Conservation (phyloP, 1,140 invertebrate species). For the Drosophila persimilis region DNA sequence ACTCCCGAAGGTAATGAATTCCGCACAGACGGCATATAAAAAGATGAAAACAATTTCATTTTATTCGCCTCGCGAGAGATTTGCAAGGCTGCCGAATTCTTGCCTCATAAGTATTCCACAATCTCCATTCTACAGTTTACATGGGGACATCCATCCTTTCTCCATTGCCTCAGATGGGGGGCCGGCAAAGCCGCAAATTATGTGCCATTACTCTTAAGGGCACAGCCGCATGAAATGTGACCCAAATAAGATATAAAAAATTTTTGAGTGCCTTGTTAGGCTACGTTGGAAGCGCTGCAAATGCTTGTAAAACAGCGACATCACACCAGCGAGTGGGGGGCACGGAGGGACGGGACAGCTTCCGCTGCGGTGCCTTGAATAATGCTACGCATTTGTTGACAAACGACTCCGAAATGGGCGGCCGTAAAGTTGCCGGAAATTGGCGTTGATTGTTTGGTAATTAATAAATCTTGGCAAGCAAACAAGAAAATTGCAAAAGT, state of each 20-base stretch:
- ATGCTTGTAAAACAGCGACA: constrained; percentile 60
- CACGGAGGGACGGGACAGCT: not conserved
- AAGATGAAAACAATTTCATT: constrained; percentile 76
- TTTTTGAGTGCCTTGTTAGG: constrained; percentile 72
- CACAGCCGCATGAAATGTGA: constrained; percentile 74
- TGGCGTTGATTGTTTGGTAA: constrained; percentile 74
- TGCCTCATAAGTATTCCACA: not conserved
- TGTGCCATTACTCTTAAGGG: constrained; percentile 80
- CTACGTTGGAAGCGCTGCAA: constrained; percentile 38
- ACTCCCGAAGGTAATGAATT: constrained; percentile 72
- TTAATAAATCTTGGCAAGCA: constrained; percentile 63
- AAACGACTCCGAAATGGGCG: constrained; percentile 71
- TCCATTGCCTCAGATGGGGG: constrained; percentile 25
- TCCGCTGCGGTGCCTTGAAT: constrained; percentile 49
- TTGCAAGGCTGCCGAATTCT: constrained; percentile 42
- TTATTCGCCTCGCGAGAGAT: constrained; percentile 78
- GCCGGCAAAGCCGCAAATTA: constrained; percentile 73
- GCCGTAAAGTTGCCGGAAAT: constrained; percentile 71
- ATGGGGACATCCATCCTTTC: not conserved
- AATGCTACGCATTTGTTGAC: constrained; percentile 76
- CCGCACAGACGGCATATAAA: constrained; percentile 60
- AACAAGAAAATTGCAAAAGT: constrained; percentile 29
- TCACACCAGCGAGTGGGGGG: not conserved
- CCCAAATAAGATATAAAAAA: constrained; percentile 80
- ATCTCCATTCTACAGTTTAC: constrained; percentile 16